A percentile compares a stretch with the other conserved stretches of the same genome.
Conservation (phyloP, 2,888 invertebrate genomes). For the Calameuta pallipes region DNA sequence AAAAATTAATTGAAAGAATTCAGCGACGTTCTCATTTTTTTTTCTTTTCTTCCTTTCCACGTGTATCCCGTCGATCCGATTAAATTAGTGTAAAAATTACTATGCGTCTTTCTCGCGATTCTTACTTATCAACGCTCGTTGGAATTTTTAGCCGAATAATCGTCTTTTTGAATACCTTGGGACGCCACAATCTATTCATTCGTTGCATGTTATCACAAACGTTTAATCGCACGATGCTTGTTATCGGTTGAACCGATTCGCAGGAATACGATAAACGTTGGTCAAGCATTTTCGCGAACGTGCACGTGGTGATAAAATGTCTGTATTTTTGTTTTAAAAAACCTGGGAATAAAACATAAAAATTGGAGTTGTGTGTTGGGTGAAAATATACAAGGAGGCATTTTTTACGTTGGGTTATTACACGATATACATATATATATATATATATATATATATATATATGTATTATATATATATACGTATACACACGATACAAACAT, state of each 20-base stretch:
- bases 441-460: conserved; percentile 17
- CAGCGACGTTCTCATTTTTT: too few relatives aligned
- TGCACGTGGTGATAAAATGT: not conserved
- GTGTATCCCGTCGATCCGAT: too few relatives aligned
- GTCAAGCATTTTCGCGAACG: not conserved
- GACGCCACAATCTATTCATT: not conserved
- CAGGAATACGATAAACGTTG: not conserved
- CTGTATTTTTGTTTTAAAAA: not conserved
- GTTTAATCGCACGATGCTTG: conserved; percentile 2
- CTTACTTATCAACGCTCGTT: too few relatives aligned
- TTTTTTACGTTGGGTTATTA: conserved; percentile 54
- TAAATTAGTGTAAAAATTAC: too few relatives aligned
- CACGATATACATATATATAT: not conserved
- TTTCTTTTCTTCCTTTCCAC: too few relatives aligned
- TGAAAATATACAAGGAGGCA: conserved; percentile 49
- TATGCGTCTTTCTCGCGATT: too few relatives aligned
- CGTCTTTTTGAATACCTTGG: not conserved
- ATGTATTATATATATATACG: conserved; percentile 17
- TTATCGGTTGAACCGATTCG: not conserved
- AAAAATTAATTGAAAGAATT: too few relatives aligned
- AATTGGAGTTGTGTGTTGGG: conserved; percentile 36
- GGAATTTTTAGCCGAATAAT: not conserved
- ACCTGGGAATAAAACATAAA: too few relatives aligned
- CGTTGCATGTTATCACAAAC: too few relatives aligned
- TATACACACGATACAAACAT: conserved; percentile 20